Conservation (phyloP, 2,113 vertebrate species). For the Brachypodius melanocephalos region DNA sequence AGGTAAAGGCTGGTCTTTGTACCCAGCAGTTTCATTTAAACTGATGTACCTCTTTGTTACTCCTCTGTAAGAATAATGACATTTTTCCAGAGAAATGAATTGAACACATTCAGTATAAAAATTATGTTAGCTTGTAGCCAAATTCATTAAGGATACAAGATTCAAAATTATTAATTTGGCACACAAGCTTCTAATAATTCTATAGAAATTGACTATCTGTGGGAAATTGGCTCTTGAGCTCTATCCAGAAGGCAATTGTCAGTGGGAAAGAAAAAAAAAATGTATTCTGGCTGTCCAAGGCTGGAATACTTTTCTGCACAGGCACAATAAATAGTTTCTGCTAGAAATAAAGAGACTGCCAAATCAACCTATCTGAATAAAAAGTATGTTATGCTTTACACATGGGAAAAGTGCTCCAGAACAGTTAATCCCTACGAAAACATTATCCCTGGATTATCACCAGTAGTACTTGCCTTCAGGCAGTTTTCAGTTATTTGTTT, state of each 20-base stretch:
- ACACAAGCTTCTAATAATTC: background rate
- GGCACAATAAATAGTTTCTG: conserved; percentile 15
- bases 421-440: conserved; percentile 55
- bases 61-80: background rate
- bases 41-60: background rate
- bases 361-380: conserved; percentile 51
- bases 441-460: conserved; percentile 31
- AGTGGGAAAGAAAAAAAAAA: background rate
- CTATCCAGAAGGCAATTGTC: background rate
- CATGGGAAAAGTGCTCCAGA: conserved; percentile 39
- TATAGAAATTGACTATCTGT: background rate
- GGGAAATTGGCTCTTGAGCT: conserved; percentile 16
- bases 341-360: background rate
- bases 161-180: background rate
- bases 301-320: background rate
- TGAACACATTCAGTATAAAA: background rate
- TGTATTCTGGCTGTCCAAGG: background rate
- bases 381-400: conserved; percentile 26
- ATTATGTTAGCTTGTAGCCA: background rate
- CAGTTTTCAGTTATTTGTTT: conserved; percentile 46
- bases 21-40: background rate
- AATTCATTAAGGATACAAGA: background rate
- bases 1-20: background rate
- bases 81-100: background rate
- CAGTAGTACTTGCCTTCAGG: background rate